Evolutionary conservation across 2,797 vertebrate species (phyloP), one percentile per base, ranked within the genome.

Genomic region (Poliocrania exsul): DNA sequence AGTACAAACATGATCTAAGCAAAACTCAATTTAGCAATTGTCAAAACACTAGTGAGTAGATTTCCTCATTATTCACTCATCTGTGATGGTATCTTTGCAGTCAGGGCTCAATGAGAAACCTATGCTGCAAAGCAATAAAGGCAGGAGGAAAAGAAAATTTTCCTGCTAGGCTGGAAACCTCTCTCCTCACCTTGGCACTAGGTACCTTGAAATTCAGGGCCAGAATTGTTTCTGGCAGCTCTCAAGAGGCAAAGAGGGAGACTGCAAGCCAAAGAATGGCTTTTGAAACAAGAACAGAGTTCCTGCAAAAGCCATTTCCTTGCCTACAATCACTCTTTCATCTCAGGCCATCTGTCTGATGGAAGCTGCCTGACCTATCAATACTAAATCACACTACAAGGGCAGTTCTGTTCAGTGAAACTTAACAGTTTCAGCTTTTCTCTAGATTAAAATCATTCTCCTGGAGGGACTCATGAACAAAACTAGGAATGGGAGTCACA

Each of bases 11-110:
- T 78, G 93, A 92, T 92, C 71, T 91, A 92, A 93, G 92, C 84
- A 96, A 95, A 93, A 93, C 73, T 83, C 81, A 72, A 65, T 86
- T 95, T 92, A 93, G 80, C 81, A 91, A 80, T 91, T 92, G 88
- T 93, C 94, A 94, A 93, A 95, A 95, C 90, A 92, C 66, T 74
- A 81, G 74, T 60, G 56, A 95, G 92, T 85, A 87, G 81, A 65
- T 91, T 93, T 95, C 73, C 88, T 95, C 81, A 85, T 95, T 95
- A 92, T 92, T 90, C 81, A 26, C 38, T 70, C 13, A 1, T 47
- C 64, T 93, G 38, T 69, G 46, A 49, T 85, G 37, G 46, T 77
- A 57, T 81, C 72, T 89, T 92, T 14, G 1, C 60, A 87, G 60
- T 37, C 74, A 77, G 67, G 42, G 64, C 4, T 3, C 71, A 73